phyloP scores from a whole-genome alignment of 2,888 invertebrate genomes.

The Sympetrum striolatum region DNA sequence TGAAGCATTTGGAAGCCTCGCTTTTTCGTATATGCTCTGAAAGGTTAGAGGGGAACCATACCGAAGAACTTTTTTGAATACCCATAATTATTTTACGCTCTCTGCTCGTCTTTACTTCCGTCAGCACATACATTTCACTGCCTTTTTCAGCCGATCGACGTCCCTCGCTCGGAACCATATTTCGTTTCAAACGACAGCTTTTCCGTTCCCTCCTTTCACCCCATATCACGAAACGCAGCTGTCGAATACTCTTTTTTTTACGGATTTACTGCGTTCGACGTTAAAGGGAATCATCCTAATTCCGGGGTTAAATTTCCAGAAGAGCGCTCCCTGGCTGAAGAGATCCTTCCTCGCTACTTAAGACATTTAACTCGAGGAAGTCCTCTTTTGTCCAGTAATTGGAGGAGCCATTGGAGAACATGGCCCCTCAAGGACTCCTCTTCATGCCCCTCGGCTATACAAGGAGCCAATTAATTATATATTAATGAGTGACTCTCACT shows the following conservation, averaged over 20 bases:
- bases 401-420: neutral
- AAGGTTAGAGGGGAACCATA: too few relatives aligned
- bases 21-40: too few relatives aligned
- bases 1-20: too few relatives aligned
- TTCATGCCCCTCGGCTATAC: too few relatives aligned
- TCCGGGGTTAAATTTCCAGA: neutral
- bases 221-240: neutral
- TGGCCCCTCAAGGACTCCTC: too few relatives aligned
- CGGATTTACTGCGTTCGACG: neutral
- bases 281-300: neutral
- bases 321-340: neutral
- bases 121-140: too few relatives aligned
- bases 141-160: neutral
- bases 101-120: too few relatives aligned
- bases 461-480: too few relatives aligned
- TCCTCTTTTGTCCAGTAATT: neutral
- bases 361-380: neutral
- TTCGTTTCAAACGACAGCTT: neutral
- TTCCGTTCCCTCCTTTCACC: neutral
- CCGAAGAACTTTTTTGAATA: too few relatives aligned
- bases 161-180: neutral
- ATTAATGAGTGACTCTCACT: neutral
- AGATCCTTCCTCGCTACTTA: neutral
- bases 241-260: neutral
- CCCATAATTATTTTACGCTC: too few relatives aligned